Evolutionary conservation across 2,797 vertebrate genomes (phyloP).

Genomic region (Tokudaia tokunoshimensis): DNA sequence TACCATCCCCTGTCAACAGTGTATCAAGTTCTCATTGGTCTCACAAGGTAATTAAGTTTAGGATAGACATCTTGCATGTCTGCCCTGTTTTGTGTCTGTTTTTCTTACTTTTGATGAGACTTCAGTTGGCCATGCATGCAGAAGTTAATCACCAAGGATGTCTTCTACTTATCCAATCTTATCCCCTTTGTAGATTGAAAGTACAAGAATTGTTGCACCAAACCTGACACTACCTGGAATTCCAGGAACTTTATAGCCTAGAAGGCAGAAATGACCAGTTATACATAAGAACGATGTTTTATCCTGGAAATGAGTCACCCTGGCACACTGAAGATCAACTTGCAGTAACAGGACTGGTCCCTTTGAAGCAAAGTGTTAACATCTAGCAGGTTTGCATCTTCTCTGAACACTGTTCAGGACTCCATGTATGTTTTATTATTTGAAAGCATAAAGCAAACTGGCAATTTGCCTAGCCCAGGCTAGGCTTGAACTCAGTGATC

Average conservation of each 20-base stretch:
- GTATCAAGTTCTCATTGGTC: not conserved
- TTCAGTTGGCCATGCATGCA: not conserved
- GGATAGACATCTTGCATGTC: not conserved
- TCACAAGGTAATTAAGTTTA: not conserved
- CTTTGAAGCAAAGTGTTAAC: not conserved
- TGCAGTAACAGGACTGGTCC: not conserved
- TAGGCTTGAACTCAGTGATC: not conserved
- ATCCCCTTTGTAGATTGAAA: not conserved
- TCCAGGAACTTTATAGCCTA: not conserved
- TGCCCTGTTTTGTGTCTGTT: not conserved
- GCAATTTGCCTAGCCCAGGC: not conserved
- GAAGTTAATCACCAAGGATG: not conserved
- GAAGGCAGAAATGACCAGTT: no score
- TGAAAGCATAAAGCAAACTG: not conserved
- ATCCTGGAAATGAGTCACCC: not conserved
- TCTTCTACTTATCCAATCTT: not conserved
- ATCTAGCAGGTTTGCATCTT: not conserved
- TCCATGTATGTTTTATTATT: not conserved
- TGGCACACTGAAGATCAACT: not conserved
- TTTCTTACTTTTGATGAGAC: not conserved
- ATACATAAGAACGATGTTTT: not conserved
- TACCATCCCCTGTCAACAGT: not conserved
- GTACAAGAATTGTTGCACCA: not conserved
- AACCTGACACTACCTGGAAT: not conserved
- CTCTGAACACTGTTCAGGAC: no score